A percentile compares a stretch with the other conserved stretches of the same genome.
Evolutionary conservation across 2,888 invertebrate species (phyloP).

Genomic region (Caenorhabditis uteleia): DNA sequence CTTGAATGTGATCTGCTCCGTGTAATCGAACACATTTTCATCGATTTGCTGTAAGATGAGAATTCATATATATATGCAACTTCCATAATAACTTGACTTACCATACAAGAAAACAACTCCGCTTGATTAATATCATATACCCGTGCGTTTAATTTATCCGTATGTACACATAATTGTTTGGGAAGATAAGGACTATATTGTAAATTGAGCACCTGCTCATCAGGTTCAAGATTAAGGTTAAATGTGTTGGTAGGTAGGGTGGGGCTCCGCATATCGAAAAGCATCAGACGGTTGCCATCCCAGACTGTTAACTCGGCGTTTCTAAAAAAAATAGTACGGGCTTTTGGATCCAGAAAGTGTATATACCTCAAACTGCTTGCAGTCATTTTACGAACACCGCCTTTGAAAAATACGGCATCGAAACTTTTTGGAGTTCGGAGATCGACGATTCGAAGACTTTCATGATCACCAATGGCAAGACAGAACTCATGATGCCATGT

Average conservation of each 20-base stretch:
- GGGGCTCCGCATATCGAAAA: slow-evolving; percentile 26
- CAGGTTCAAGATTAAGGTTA: not conserved
- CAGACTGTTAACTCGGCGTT: slow-evolving; percentile 13
- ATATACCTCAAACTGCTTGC: slow-evolving; percentile 3
- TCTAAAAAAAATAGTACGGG: not conserved
- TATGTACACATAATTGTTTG: slow-evolving; percentile 27
- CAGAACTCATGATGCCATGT: slow-evolving; percentile 13
- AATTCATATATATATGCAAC: not conserved
- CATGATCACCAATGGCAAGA: slow-evolving; percentile 23
- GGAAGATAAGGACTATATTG: slow-evolving; percentile 27
- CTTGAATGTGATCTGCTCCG: slow-evolving; percentile 27
- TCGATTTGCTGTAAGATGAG: not conserved
- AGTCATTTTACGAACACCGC: slow-evolving; percentile 19
- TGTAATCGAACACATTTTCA: slow-evolving; percentile 1
- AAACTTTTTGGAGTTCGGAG: slow-evolving; percentile 15
- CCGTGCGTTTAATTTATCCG: slow-evolving; percentile 6
- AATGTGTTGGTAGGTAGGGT: slow-evolving; percentile 14
- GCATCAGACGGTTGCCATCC: slow-evolving; percentile 13
- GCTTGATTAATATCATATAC: slow-evolving; percentile 14
- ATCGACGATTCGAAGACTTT: slow-evolving; percentile 19
- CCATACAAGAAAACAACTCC: not conserved
- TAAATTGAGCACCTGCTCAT: slow-evolving; percentile 14
- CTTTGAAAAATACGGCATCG: slow-evolving; percentile 20
- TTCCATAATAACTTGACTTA: slow-evolving; percentile 2
- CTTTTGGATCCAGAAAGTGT: not conserved